phyloP scores from a whole-genome alignment of 2,888 invertebrate genomes.

The Pegoplata infirma region DNA sequence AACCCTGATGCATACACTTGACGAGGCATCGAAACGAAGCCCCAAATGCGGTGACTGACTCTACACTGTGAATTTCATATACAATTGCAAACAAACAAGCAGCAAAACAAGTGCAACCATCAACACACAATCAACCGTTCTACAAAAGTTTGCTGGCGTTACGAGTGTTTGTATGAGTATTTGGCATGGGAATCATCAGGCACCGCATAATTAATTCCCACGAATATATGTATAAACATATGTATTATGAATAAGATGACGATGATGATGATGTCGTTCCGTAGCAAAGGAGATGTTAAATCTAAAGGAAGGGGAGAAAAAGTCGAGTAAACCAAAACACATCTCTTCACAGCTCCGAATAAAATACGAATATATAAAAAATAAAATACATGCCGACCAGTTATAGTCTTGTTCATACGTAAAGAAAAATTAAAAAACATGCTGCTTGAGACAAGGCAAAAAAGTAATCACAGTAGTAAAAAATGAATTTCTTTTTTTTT shows the following conservation, averaged over 20 bases:
- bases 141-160: constrained; percentile 39
- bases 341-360: constrained; percentile 23
- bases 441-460: constrained; percentile 53
- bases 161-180: constrained; percentile 23
- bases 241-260: constrained; percentile 39
- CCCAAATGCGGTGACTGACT: constrained; percentile 50
- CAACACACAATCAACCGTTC: constrained; percentile 35
- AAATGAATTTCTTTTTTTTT: neutral
- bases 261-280: constrained; percentile 6
- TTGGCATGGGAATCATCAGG: constrained; percentile 64
- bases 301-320: constrained; percentile 17
- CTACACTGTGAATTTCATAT: constrained; percentile 51
- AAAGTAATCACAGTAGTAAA: constrained; percentile 49
- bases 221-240: constrained; percentile 63
- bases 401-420: constrained; percentile 14
- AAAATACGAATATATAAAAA: neutral
- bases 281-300: constrained; percentile 4
- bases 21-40: constrained; percentile 43
- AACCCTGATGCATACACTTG: too few relatives aligned
- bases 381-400: constrained; percentile 21
- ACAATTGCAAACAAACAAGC: constrained; percentile 51
- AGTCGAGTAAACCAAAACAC: constrained; percentile 25
- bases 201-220: constrained; percentile 66
- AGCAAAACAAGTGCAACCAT: constrained; percentile 56
- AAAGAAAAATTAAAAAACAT: constrained; percentile 36